Evolutionary conservation across 2,888 invertebrate species (phyloP).

Genomic region (Dusona sp.): DNA sequence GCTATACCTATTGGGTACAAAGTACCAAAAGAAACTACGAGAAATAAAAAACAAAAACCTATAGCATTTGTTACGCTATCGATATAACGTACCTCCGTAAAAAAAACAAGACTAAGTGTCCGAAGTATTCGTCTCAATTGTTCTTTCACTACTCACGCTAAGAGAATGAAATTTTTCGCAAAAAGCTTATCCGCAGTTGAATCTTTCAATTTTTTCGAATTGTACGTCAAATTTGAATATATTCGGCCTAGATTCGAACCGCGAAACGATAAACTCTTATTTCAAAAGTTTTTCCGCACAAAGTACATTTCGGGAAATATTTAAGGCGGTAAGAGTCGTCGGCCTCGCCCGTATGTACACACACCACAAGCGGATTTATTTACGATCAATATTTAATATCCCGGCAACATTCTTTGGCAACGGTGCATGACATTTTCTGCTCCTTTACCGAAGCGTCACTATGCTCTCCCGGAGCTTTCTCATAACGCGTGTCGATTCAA

Average conservation of each 20-base stretch:
- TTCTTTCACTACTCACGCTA: not conserved
- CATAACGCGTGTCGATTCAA: slow-evolving; percentile 30
- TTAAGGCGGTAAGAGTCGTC: slow-evolving; percentile 1
- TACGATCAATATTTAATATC: slow-evolving; percentile 75
- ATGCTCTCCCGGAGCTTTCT: slow-evolving; percentile 20
- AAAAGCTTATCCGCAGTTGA: not conserved
- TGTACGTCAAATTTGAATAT: not conserved
- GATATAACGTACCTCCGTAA: not conserved
- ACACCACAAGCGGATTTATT: slow-evolving; percentile 49
- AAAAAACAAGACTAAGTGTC: not conserved
- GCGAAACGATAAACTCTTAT: not conserved
- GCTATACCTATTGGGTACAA: not conserved
- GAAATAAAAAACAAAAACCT: not conserved
- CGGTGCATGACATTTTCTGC: slow-evolving; percentile 50
- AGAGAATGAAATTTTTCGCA: not conserved
- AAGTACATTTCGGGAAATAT: slow-evolving; percentile 1
- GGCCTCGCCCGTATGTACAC: not conserved
- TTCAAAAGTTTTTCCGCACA: not conserved
- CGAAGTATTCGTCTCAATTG: not conserved
- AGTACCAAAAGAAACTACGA: not conserved
- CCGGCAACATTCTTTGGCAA: slow-evolving; percentile 62
- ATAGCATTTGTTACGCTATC: not conserved
- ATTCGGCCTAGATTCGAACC: not conserved
- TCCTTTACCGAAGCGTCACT: slow-evolving; percentile 36
- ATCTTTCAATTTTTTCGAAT: not conserved